Evolutionary conservation across 2,888 invertebrate species (phyloP).

Genomic region (Watsonalla cultraria): DNA sequence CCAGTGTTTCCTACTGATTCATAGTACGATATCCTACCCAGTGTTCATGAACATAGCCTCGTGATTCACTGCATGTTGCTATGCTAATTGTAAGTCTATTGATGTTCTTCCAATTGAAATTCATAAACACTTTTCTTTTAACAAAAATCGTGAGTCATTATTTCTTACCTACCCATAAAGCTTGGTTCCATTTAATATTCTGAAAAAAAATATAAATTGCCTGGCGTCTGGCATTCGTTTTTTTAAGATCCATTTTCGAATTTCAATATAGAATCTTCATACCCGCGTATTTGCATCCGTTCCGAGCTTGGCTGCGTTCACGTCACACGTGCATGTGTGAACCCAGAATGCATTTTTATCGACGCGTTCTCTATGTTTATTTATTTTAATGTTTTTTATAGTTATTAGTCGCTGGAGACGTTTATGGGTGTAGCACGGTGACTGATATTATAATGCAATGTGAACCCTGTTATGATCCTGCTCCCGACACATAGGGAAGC

Average conservation of each 20-base stretch:
- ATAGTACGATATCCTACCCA: constrained; percentile 17
- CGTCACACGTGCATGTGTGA: constrained; percentile 21
- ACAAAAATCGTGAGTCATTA: constrained; percentile 21
- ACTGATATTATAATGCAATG: constrained; percentile 33
- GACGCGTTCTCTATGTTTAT: constrained; percentile 36
- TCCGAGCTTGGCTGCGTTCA: constrained; percentile 17
- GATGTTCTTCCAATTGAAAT: constrained; percentile 5
- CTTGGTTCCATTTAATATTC: too few species aligned
- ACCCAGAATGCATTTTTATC: constrained; percentile 19
- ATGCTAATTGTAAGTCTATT: constrained; percentile 18
- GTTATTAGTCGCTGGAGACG: constrained; percentile 41
- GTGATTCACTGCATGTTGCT: constrained; percentile 17
- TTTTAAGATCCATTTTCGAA: constrained; percentile 2
- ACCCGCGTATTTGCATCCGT: constrained; percentile 10
- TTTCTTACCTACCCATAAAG: neutral
- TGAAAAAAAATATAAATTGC: neutral
- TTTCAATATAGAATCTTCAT: constrained; percentile 15
- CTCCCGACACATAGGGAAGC: neutral
- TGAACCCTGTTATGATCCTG: neutral
- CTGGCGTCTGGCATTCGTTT: constrained; percentile 1
- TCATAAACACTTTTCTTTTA: constrained; percentile 4
- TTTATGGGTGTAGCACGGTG: constrained; percentile 46
- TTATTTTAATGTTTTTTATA: constrained; percentile 43
- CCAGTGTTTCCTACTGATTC: constrained; percentile 22
- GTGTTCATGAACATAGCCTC: constrained; percentile 4